A percentile compares a stretch with the other conserved stretches of the same genome.
These are phyloP conservation scores for Rhingia campestris DNA, from an alignment of 2,888 invertebrate genomes.

Conservation along the genomic window DNA sequence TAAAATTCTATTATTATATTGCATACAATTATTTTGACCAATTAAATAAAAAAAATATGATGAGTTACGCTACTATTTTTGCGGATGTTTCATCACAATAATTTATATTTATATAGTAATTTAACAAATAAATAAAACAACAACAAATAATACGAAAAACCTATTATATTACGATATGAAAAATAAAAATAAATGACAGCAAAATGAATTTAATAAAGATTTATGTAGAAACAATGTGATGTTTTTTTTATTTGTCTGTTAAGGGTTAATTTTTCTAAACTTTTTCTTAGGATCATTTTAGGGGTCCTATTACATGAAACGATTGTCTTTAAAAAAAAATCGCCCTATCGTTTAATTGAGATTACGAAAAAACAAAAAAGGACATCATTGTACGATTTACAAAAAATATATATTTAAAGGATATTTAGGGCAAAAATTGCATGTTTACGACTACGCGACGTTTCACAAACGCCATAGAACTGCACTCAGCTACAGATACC, in stretches of 20 bases:
- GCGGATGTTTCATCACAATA: constrained; percentile 74
- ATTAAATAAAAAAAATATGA: constrained; percentile 51
- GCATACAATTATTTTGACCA: constrained; percentile 70
- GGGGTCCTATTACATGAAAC: too few relatives aligned
- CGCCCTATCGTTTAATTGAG: too few relatives aligned
- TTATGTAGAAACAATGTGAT: constrained; percentile 78
- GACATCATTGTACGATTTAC: too few relatives aligned
- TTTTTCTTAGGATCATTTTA: too few relatives aligned
- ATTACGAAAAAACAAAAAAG: too few relatives aligned
- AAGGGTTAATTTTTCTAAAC: too few relatives aligned
- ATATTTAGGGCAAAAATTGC: too few relatives aligned
- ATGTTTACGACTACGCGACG: too few relatives aligned
- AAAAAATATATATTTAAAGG: too few relatives aligned
- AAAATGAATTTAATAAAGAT: constrained; percentile 79
- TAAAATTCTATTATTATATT: constrained; percentile 50
- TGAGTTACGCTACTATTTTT: constrained; percentile 67
- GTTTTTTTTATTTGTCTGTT: neutral
- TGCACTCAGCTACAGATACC: too few relatives aligned
- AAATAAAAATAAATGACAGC: constrained; percentile 74
- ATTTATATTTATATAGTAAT: constrained; percentile 75
- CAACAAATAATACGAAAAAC: constrained; percentile 69
- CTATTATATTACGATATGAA: constrained; percentile 73
- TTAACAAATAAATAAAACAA: constrained; percentile 38
- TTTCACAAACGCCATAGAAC: too few relatives aligned
- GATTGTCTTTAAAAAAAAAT: too few relatives aligned